Base-by-base conservation (phyloP, 2,113 vertebrate genomes). In the Circaetus gallicus region DNA sequence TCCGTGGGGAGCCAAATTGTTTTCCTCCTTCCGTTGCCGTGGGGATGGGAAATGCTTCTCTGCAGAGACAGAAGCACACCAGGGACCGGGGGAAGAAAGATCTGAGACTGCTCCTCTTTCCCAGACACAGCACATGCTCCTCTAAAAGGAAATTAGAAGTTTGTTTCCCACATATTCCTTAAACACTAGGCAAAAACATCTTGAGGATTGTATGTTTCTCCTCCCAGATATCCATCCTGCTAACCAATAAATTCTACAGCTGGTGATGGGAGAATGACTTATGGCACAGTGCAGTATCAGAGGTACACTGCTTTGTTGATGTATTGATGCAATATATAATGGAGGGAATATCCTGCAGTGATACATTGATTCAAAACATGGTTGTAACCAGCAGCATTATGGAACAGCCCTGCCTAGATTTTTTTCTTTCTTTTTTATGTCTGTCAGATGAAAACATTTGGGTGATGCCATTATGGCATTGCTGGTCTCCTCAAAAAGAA, bases 181-280 rank as follows among this genome's bases (percentile, higher is more conserved):
- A 76, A 93, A 85, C n/a, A 45, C 6, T 12, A 58, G 25, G 12
- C 1, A 2, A 85, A 94, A 77, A 11, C 7, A 28, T 28, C 16
- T 24, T 9, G 38, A 26, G 26, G 61, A 10, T 2, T 66, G 26
- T 59, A 26, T 25, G 31, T 47, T 95, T 92, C 82, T 91, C 47
- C 62, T 92, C 22, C 38, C 10, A 32, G 43, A 56, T 58, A 90
- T 32, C 29, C 13, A 77, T 63, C 24, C 28, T 82, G 42, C 45
- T 93, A 67, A 83, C 80, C 66, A 90, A 65, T 86, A 91, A 91
- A 58, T 90, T 84, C 86, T 85, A 13, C 73, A 80, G 63, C 58
- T 87, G 58, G 42, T 65, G 86, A 85, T 86, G 45, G 50, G 78
- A 72, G 38, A 50, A 73, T 87, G 70, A 92, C 83, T 87, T 79